Evolutionary conservation across 2,113 vertebrate genomes (phyloP).

Genomic region (Leuciscus idus): DNA sequence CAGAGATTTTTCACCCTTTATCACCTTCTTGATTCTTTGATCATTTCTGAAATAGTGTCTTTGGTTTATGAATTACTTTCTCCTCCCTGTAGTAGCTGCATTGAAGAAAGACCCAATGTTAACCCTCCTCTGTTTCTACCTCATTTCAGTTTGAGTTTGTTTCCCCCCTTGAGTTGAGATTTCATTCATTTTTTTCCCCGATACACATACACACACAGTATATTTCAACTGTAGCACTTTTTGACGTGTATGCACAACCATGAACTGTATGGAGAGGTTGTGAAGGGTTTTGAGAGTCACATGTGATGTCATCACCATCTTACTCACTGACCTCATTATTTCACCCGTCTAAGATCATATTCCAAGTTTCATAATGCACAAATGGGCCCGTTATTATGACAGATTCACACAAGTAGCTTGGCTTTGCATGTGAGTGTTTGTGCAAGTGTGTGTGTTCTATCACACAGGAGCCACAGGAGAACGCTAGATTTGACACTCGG

Average conservation of each 20-base stretch:
- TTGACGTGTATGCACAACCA: too few species aligned
- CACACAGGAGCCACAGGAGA: slow-evolving; percentile 57
- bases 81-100: slow-evolving; percentile 35
- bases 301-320: slow-evolving; percentile 20
- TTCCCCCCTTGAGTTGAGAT: background rate
- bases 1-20: background rate
- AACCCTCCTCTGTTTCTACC: background rate
- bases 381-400: slow-evolving; percentile 44
- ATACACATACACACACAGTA: background rate
- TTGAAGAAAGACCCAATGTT: background rate
- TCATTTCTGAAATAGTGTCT: slow-evolving; percentile 2
- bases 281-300: background rate
- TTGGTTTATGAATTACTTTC: slow-evolving; percentile 27
- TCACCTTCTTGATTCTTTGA: background rate
- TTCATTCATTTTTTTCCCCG: background rate
- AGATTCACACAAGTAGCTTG: background rate
- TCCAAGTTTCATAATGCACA: slow-evolving; percentile 35
- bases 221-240: background rate
- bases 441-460: slow-evolving; percentile 35
- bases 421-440: slow-evolving; percentile 42
- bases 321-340: slow-evolving; percentile 1
- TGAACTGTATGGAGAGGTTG: background rate
- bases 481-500: slow-evolving; percentile 70
- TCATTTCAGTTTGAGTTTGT: slow-evolving; percentile 8
- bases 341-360: slow-evolving; percentile 19